Conservation (phyloP, 2,113 vertebrate genomes). For the Sterrhoptilus dennistouni region DNA sequence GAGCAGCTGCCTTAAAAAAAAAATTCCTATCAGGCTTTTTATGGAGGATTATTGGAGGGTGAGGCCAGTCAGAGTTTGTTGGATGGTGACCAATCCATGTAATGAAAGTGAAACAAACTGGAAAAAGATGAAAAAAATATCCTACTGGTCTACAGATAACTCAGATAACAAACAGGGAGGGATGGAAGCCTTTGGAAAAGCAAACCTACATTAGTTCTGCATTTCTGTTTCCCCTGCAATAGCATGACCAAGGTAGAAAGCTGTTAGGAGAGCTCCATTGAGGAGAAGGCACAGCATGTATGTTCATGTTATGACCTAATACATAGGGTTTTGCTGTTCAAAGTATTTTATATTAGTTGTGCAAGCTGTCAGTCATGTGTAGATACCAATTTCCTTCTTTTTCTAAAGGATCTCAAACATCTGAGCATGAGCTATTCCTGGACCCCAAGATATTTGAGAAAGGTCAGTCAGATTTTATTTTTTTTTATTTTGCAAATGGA, state of each 20-base stretch:
- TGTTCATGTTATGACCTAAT: background rate
- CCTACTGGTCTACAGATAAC: background rate
- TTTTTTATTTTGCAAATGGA: background rate
- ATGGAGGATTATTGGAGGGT: background rate
- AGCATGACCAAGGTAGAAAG: background rate
- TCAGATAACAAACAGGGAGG: background rate
- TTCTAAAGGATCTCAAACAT: slow-evolving; percentile 76
- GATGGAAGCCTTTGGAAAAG: background rate
- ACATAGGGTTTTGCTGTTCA: background rate
- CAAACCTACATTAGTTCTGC: background rate
- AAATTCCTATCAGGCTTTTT: background rate
- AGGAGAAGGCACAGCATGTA: background rate
- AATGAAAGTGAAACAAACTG: background rate
- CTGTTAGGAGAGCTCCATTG: background rate
- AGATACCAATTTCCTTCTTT: slow-evolving; percentile 28
- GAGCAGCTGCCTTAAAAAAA: background rate
- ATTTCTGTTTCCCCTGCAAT: background rate
- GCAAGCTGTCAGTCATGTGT: background rate
- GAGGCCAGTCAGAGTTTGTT: background rate
- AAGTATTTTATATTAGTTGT: background rate
- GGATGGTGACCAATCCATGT: background rate
- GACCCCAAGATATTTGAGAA: slow-evolving; percentile 83
- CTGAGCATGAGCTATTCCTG: slow-evolving; percentile 80
- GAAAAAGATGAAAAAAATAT: background rate
- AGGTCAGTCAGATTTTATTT: slow-evolving; percentile 64